Base-by-base conservation (phyloP, 2,888 invertebrate genomes). In the Aricia artaxerxes region DNA sequence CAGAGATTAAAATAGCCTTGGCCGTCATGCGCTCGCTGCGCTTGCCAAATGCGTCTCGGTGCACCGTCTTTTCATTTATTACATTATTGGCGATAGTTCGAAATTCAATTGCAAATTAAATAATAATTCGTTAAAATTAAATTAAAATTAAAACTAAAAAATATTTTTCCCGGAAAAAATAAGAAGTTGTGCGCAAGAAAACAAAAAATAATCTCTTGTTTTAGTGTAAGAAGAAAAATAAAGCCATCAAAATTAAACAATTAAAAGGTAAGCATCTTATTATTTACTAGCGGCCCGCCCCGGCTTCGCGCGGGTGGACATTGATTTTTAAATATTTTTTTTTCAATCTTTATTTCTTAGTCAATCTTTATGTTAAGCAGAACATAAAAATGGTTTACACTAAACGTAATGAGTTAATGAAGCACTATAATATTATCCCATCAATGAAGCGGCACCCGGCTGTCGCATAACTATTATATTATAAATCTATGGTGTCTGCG, bases 1-100 rank as follows among this genome's bases (percentile, higher is more conserved):
- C 57, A 57, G 7, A 84, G 88, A 90, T 90, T 86, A 88, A 90
- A 91, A 90, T 90, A 91, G 88, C 91, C 90, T 90, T 90, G 88
- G 83, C 86, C 86, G 83, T 84, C 82, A 85, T 85, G 86, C 88
- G 86, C 83, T 84, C 84, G 84, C 84, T 86, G 84, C 87, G 86
- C 87, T 89, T 89, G 90, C 88, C 90, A 89, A 88, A 86, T 86
- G 85, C 83, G 82, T 78, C 76, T 81, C 85, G 83, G 81, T 80
- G 82, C 83, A 83, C 83, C 80, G 79, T 80, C 80, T 79, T 81
- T 80, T 82, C 79, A 82, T 80, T 82, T 81, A 81, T 80, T 81
- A 80, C 79, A 82, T 13, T 73, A 81, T 80, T 81, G 78, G 77
- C 76, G 49, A 73, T 73, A 73, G 40, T 73, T 73, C 44, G n/a